phyloP scores from a whole-genome alignment of 2,113 vertebrate genomes.

The Apeltes quadracus region DNA sequence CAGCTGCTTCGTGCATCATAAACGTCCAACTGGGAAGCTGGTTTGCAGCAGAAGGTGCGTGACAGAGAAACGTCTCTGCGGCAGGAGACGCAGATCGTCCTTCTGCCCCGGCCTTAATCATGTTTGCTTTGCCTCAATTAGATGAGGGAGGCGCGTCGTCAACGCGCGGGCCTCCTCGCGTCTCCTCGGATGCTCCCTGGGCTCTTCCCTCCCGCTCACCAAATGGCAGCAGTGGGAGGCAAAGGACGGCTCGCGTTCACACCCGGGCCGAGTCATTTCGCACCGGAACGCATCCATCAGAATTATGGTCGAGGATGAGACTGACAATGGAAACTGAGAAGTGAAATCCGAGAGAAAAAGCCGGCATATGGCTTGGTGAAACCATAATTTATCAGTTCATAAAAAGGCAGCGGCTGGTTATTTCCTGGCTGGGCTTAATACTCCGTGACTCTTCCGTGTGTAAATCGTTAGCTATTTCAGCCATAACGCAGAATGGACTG shows the following conservation, averaged over 20 bases:
- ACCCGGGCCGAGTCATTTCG: slow-evolving; percentile 72
- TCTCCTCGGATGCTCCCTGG: slow-evolving; percentile 46
- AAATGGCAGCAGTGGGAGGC: slow-evolving; percentile 75
- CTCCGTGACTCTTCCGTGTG: slow-evolving; percentile 44
- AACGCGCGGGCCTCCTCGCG: slow-evolving; percentile 63
- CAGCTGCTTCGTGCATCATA: slow-evolving; percentile 28
- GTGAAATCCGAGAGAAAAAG: slow-evolving; percentile 64
- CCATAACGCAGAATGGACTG: slow-evolving; percentile 47
- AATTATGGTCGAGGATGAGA: slow-evolving; percentile 69
- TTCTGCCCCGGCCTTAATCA: slow-evolving; percentile 73
- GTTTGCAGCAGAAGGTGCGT: slow-evolving; percentile 27
- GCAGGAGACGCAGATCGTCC: slow-evolving; percentile 63
- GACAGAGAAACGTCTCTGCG: slow-evolving; percentile 51
- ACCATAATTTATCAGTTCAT: slow-evolving; percentile 64
- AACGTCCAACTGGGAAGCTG: too few relatives aligned
- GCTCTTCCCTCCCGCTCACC: slow-evolving; percentile 71
- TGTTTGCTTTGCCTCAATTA: slow-evolving; percentile 79
- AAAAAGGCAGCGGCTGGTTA: slow-evolving; percentile 64
- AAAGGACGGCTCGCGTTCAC: slow-evolving; percentile 63
- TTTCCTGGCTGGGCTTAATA: slow-evolving; percentile 56
- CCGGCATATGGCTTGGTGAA: slow-evolving; percentile 65
- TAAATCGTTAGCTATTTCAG: slow-evolving; percentile 53
- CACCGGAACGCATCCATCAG: slow-evolving; percentile 72
- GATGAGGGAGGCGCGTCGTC: slow-evolving; percentile 69
- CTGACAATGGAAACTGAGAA: slow-evolving; percentile 69